Evolutionary conservation across 2,113 vertebrate genomes (phyloP), one percentile per base, ranked within the genome.

Genomic region (Calcarius ornatus): DNA sequence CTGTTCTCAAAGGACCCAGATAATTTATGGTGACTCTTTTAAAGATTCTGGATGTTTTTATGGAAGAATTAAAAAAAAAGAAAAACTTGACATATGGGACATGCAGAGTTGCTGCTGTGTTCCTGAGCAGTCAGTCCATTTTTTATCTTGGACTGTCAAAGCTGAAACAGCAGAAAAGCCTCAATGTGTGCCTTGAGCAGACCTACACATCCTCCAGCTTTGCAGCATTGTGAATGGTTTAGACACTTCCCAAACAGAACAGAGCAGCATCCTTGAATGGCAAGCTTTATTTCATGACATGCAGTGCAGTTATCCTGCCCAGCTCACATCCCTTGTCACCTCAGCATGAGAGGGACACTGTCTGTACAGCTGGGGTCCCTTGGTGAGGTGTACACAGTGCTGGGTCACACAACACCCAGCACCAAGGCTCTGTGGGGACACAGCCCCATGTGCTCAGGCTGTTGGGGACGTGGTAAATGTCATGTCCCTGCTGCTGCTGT

Each of bases 321-420:
- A 33, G 64, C 50, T 65, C 18, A 1, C 40, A 15, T 12, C 45
- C 35, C 30, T 6, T 0, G 31, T 15, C 4, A 3, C 19, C 61
- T 48, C 64, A 33, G 50, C 30, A 17, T 2, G 48, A 18, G 51
- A 3, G 13, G 61, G 6, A 5, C 0, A 15, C 2, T 12, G 22
- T 13, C 20, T 42, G 38, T 15, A 3, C 0, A 6, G 40, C 65
- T 9, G 3, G 12, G 12, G 28, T 2, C 42, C 8, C 47, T 17
- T 3, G 5, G 37, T 1, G 27, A 79, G 77, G n/a, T 9, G 56
- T 5, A 1, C 4, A 9, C 12, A 4, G 16, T 12, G 9, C 45
- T 17, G n/a, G 42, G 15, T 42, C 69, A 25, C 38, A 4, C 1
- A 0, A 6, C 16, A 18, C 21, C n/a, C 4, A 0, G 5, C 24